Percentiles rank a stretch among this genome's conserved stretches.
These are phyloP conservation scores for Pinctada fucata DNA, from an alignment of 2,888 invertebrate genomes.

Conservation along the genomic window DNA sequence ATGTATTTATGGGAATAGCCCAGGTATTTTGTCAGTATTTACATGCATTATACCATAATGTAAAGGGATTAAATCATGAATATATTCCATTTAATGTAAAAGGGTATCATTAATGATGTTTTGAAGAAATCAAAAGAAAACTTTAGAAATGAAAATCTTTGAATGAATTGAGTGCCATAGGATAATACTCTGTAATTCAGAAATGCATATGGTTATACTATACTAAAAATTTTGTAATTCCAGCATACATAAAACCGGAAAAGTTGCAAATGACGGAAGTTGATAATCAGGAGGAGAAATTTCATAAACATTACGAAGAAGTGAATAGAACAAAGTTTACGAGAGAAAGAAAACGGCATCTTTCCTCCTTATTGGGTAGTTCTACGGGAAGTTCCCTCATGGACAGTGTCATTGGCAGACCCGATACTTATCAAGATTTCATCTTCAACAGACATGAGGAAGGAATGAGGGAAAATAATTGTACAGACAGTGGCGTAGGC, in stretches of 20 bases:
- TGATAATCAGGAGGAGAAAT: conserved; percentile 44
- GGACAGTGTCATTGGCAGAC: conserved; percentile 6
- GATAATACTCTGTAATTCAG: too few species aligned
- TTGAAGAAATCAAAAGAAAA: too few species aligned
- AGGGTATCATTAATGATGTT: too few species aligned
- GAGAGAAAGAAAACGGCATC: conserved; percentile 55
- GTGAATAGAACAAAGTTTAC: conserved; percentile 63
- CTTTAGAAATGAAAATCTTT: too few species aligned
- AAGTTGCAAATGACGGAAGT: not conserved
- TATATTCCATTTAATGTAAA: too few species aligned
- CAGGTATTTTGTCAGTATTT: too few species aligned
- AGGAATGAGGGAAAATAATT: not conserved
- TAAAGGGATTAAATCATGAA: too few species aligned
- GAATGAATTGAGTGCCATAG: too few species aligned
- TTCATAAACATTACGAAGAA: conserved; percentile 59
- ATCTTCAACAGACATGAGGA: not conserved
- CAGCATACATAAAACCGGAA: conserved; percentile 61
- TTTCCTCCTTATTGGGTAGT: conserved; percentile 59
- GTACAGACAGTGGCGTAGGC: conserved; percentile 27
- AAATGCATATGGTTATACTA: too few species aligned
- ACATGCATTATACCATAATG: too few species aligned
- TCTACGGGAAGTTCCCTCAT: conserved; percentile 34
- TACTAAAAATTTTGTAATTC: not conserved
- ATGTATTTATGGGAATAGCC: too few species aligned
- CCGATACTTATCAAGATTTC: not conserved